Evolutionary conservation across 2,113 vertebrate species (phyloP).

Genomic region (Megaleporinus macrocephalus): DNA sequence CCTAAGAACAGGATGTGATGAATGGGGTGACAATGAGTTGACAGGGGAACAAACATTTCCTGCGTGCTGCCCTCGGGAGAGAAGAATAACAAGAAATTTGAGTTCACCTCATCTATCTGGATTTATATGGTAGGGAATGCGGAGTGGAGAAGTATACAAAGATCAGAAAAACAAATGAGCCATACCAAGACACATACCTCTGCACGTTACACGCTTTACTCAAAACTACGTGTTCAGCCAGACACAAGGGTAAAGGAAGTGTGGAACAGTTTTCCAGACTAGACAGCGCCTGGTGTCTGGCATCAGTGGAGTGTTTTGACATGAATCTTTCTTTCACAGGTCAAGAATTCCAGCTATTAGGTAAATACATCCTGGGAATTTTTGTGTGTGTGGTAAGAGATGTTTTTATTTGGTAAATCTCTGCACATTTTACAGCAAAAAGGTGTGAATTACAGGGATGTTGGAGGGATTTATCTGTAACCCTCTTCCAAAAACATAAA

Average conservation of each 20-base stretch:
- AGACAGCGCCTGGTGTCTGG: constrained; percentile 11
- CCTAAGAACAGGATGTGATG: constrained; percentile 56
- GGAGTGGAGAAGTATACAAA: background rate
- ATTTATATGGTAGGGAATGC: too few relatives aligned
- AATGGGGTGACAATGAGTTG: constrained; percentile 28
- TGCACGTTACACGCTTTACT: background rate
- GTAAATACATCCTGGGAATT: background rate
- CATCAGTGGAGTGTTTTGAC: background rate
- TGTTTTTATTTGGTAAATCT: background rate
- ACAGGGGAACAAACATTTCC: constrained; percentile 43
- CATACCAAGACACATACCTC: background rate
- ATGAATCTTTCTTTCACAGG: constrained; percentile 1
- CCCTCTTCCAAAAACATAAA: too few relatives aligned
- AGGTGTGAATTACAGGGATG: too few relatives aligned
- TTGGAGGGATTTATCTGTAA: too few relatives aligned
- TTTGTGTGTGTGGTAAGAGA: background rate
- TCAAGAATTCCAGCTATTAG: background rate
- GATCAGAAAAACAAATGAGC: constrained; percentile 10
- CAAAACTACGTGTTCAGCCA: background rate
- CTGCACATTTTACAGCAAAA: too few relatives aligned
- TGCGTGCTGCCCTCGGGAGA: constrained; percentile 7
- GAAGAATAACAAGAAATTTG: constrained; percentile 1
- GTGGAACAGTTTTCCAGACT: constrained; percentile 3
- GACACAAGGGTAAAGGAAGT: background rate
- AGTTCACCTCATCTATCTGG: background rate